phyloP scores from a whole-genome alignment of 2,113 vertebrate species.

The Cacatua alba region DNA sequence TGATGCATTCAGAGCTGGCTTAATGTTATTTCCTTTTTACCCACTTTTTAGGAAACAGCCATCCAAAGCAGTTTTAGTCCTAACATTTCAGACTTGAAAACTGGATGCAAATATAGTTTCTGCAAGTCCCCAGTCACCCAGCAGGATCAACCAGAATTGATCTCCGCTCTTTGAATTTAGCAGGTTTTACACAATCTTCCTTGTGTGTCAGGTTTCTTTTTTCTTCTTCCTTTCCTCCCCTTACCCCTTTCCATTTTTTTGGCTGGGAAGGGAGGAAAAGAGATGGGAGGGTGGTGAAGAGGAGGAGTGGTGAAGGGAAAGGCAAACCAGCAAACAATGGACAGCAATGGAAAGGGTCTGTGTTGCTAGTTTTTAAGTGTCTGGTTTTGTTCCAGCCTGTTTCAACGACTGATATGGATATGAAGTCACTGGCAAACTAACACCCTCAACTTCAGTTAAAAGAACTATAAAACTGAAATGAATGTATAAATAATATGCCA shows the following conservation, averaged over 20 bases:
- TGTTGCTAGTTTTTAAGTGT: not conserved
- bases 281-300: not conserved
- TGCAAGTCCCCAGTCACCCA: conserved; percentile 48
- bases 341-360: not conserved
- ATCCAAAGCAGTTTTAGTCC: not conserved
- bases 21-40: conserved; percentile 25
- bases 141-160: conserved; percentile 67
- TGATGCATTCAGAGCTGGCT: not conserved
- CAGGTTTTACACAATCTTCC: conserved; percentile 34
- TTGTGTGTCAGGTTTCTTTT: not conserved
- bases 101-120: conserved; percentile 48
- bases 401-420: conserved; percentile 41
- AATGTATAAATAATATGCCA: conserved; percentile 95
- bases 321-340: not conserved
- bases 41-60: conserved; percentile 18
- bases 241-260: not conserved
- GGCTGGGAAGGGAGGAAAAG: not conserved
- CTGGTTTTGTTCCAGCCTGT: not conserved
- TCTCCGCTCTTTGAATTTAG: conserved; percentile 68
- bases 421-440: conserved; percentile 56
- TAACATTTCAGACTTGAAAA: conserved; percentile 42
- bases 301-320: not conserved
- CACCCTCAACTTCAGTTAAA: conserved; percentile 71
- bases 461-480: conserved; percentile 83
- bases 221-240: not conserved